Percentiles rank a stretch among this genome's conserved stretches.
phyloP scores from a whole-genome alignment of 1,140 invertebrate species.

The Cecropterus lyciades region DNA sequence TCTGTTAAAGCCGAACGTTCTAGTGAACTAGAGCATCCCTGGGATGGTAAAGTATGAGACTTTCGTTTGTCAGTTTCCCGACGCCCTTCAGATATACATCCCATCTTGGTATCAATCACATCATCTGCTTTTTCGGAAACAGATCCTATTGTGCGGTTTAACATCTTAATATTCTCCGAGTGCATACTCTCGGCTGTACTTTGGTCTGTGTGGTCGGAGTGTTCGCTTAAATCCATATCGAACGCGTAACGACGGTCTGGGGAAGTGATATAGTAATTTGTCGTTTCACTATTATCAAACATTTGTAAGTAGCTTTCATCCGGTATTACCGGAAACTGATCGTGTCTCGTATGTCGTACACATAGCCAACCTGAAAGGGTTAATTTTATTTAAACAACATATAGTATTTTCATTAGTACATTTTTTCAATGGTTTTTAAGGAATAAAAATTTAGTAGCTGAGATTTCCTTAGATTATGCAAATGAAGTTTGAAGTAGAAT shows the following conservation, averaged over 20 bases:
- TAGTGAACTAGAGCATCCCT: constrained; percentile 70
- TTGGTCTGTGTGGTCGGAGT: constrained; percentile 79
- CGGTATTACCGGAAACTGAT: constrained; percentile 92
- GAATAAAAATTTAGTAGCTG: no score
- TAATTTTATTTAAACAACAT: no score
- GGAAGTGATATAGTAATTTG: constrained; percentile 56
- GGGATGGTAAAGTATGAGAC: constrained; percentile 84
- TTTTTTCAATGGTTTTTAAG: no score
- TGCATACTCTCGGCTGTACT: constrained; percentile 74
- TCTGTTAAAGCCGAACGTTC: constrained; percentile 87
- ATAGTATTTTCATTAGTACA: no score
- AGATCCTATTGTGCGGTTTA: constrained; percentile 48
- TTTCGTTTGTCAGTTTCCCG: constrained; percentile 74
- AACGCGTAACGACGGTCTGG: constrained; percentile 63
- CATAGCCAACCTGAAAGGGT: constrained; percentile 92
- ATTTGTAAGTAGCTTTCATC: constrained; percentile 85
- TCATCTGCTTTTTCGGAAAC: constrained; percentile 47
- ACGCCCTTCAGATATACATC: constrained; percentile 38
- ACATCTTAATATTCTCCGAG: constrained; percentile 58
- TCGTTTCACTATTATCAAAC: constrained; percentile 46
- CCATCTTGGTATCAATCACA: constrained; percentile 53
- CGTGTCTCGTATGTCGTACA: constrained; percentile 91
- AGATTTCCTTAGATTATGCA: no score
- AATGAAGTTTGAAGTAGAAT: no score
- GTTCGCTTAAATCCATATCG: constrained; percentile 75